phyloP scores from a whole-genome alignment of 2,113 vertebrate species.

The Pterocles burchelli region DNA sequence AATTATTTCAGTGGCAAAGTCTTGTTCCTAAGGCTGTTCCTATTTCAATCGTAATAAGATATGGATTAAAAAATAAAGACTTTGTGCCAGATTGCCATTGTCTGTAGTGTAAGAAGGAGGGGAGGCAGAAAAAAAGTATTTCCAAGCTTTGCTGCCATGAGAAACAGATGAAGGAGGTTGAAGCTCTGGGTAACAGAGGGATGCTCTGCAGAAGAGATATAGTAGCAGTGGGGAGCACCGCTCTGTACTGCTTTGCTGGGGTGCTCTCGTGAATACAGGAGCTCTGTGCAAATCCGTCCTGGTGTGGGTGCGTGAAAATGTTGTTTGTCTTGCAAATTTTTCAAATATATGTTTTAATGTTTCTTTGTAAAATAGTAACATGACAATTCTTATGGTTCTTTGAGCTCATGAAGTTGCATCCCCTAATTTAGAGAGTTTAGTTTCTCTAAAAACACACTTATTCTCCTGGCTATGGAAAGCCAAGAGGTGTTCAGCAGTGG shows the following conservation, averaged over 20 bases:
- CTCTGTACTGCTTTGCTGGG: neutral
- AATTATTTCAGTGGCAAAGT: neutral
- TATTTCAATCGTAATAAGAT: neutral
- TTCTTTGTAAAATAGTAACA: neutral
- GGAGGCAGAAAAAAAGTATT: neutral
- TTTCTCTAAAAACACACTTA: neutral
- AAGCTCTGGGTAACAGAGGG: neutral
- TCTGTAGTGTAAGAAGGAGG: neutral
- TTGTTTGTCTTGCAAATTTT: neutral
- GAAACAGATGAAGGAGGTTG: neutral
- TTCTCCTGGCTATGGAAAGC: neutral
- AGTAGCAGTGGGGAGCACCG: neutral
- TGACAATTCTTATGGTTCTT: neutral
- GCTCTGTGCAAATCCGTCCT: neutral
- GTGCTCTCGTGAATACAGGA: neutral
- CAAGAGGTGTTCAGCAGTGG: neutral
- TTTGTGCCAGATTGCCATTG: neutral
- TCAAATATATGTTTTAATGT: neutral
- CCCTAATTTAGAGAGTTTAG: neutral
- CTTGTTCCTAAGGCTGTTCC: neutral
- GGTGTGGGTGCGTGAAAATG: fast-evolving
- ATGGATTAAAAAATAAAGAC: neutral
- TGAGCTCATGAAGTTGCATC: neutral
- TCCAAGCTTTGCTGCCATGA: neutral
- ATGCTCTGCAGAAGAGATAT: neutral